Evolutionary conservation across 2,888 invertebrate species (phyloP).

Genomic region (Conus canariensis): DNA sequence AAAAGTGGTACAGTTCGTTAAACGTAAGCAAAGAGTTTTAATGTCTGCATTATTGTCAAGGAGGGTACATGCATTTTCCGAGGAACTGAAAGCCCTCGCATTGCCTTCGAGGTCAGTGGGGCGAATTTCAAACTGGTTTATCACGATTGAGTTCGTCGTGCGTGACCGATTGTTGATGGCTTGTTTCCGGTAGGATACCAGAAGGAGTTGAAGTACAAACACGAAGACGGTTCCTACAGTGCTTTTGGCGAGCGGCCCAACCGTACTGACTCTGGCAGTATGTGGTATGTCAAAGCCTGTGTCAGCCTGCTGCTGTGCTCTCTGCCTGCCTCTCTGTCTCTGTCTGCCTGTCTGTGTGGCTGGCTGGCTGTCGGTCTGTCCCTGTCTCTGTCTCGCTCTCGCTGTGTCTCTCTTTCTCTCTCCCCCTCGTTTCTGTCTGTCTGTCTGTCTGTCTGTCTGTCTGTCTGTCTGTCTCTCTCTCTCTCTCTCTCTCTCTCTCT

Average conservation of each 20-base stretch:
- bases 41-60: no score
- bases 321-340: neutral
- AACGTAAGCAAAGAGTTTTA: no score
- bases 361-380: neutral
- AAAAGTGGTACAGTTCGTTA: no score
- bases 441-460: neutral
- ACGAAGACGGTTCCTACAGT: conserved; percentile 93
- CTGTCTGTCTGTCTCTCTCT: neutral
- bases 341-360: neutral
- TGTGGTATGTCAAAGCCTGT: conserved; percentile 83
- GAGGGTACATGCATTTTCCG: no score
- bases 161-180: no score
- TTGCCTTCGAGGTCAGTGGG: no score
- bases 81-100: no score
- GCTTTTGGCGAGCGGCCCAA: conserved; percentile 86
- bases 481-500: no score
- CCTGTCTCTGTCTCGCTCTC: neutral
- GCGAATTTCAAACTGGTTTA: no score
- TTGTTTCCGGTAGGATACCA: conserved; percentile 85
- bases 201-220: conserved; percentile 91
- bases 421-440: neutral
- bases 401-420: no score
- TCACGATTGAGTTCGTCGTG: no score
- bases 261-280: conserved; percentile 84
- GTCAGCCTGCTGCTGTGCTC: neutral